Base-by-base conservation (phyloP, 2,888 invertebrate species). In the Euclidia mi region DNA sequence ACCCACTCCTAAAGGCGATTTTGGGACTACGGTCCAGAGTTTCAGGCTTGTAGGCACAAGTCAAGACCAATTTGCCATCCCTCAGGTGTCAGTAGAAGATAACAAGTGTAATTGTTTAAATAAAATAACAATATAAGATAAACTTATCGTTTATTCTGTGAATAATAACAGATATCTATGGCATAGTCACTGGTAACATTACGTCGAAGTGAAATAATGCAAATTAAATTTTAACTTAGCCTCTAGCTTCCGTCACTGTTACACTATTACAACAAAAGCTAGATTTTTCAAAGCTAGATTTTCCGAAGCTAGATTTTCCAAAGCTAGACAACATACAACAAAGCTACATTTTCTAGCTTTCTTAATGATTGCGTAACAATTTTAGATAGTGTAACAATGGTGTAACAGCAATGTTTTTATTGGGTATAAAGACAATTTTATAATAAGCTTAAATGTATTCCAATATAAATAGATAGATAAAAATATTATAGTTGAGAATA, bases 121-220 rank as follows among this genome's bases (percentile, higher is more conserved):
- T 49, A 58, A 62, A 65, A 66, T 70, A 67, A 74, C 66, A 74
- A 67, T 53, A 25, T 70, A 48, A 59, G 71, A 78, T 76, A 76
- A 76, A 83, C 78, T 82, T 84, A 86, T 81, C 64, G 78, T 92
- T 92, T 92, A 92, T 91, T 94, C 87, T 84, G 88, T 89, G 91
- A 89, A 89, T 86, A 84, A 86, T 85, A 90, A 93, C 86, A 90
- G 87, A 85, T 82, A 62, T 94, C 94, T 94, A 94, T 94, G 94
- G 94, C 94, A 90, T 93, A 91, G 85, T 90, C 88, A 92, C 93
- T 93, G 94, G 94, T 94, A 93, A 94, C 94, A 82, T 85, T 82
- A 81, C 46, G 79, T 87, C 79, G 78, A 86, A 79, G 82, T 82
- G 79, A 78, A 80, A 79, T 78, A 77, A 69, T 73, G 69, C 56